Conservation (phyloP, 1,140 invertebrate genomes). For the Drosophila triauraria region DNA sequence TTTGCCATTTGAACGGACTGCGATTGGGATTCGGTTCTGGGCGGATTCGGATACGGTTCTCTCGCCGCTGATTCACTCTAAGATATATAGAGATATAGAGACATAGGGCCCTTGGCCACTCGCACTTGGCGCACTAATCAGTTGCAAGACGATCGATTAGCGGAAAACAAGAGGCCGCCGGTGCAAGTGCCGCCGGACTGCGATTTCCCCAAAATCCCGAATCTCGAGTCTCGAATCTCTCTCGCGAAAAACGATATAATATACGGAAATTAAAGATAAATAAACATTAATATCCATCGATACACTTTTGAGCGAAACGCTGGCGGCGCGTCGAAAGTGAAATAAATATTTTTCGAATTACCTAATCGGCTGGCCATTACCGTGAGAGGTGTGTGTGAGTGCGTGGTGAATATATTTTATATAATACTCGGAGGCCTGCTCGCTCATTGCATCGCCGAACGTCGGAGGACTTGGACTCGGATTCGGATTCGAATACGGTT, state of each 20-base stretch:
- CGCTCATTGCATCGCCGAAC: constrained; percentile 50
- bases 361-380: constrained; percentile 72
- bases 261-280: constrained; percentile 9
- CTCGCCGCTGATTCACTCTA: constrained; percentile 44
- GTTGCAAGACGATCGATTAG: constrained; percentile 85
- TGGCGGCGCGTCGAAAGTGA: constrained; percentile 27
- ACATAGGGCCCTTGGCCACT: constrained; percentile 46
- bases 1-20: constrained; percentile 39
- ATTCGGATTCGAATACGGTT: constrained; percentile 25
- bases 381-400: constrained; percentile 49
- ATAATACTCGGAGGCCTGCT: constrained; percentile 29
- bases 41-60: constrained; percentile 28
- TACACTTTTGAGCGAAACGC: constrained; percentile 18
- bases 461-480: constrained; percentile 17
- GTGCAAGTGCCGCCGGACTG: constrained; percentile 22
- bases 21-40: constrained; percentile 25
- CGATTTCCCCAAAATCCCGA: constrained; percentile 10
- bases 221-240: background rate
- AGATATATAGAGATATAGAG: background rate
- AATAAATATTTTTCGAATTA: constrained; percentile 65
- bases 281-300: constrained; percentile 16
- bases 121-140: constrained; percentile 69
- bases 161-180: constrained; percentile 68
- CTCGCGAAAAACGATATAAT: constrained; percentile 3
- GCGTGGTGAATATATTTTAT: constrained; percentile 70